A percentile compares a stretch with the other conserved stretches of the same genome.
Evolutionary conservation across 35 echinoderm and acorn worm species (phyloP).

Genomic region (Chiridota heheva): DNA sequence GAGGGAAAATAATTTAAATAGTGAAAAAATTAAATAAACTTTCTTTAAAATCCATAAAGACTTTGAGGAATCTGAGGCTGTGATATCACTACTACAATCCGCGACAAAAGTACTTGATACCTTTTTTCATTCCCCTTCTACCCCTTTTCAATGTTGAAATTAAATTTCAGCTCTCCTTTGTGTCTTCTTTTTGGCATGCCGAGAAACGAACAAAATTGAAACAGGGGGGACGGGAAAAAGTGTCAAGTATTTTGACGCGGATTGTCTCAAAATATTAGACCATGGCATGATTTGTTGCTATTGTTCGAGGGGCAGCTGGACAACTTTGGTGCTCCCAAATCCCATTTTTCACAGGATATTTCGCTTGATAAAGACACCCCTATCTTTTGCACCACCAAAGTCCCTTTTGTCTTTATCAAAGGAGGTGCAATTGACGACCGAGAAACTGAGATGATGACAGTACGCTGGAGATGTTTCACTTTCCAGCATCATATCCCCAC

Average conservation of each 20-base stretch:
- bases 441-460: constrained; percentile 53
- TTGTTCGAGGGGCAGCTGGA: constrained; percentile 34
- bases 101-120: too few relatives aligned
- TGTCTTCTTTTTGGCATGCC: too few relatives aligned
- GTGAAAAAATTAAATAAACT: too few relatives aligned
- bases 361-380: constrained; percentile 1
- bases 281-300: constrained; percentile 44
- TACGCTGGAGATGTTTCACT: constrained; percentile 20
- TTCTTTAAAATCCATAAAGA: too few relatives aligned
- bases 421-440: constrained; percentile 27
- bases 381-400: constrained; percentile 27
- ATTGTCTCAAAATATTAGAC: constrained; percentile 44
- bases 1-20: too few relatives aligned
- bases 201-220: too few relatives aligned
- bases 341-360: constrained; percentile 37
- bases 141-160: too few relatives aligned
- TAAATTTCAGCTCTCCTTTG: too few relatives aligned
- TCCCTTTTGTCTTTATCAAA: constrained; percentile 30
- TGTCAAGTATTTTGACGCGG: constrained; percentile 32
- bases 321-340: constrained; percentile 34
- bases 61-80: too few relatives aligned
- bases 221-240: constrained; percentile 31
- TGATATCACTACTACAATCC: too few relatives aligned
- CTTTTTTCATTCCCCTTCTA: too few relatives aligned
- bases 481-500: constrained; percentile 7